Evolutionary conservation across 1,140 invertebrate species (phyloP).

Genomic region (Caenorhabditis briggsae): DNA sequence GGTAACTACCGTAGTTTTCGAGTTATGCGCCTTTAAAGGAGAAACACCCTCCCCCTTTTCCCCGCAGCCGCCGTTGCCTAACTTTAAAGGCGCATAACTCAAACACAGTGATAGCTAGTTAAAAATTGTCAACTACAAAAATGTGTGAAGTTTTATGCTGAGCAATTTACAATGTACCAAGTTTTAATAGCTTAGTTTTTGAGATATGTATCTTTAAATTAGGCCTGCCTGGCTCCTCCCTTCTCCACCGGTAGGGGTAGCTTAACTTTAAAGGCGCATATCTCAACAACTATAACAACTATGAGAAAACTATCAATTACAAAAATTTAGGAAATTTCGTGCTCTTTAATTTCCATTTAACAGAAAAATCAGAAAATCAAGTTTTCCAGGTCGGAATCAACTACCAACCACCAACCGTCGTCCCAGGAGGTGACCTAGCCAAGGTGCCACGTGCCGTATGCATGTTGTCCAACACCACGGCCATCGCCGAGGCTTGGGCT

Average conservation of each 20-base stretch:
- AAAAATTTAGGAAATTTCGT: not conserved
- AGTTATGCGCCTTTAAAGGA: no score
- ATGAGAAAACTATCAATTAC: not conserved
- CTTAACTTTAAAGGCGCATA: not conserved
- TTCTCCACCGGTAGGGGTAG: no score
- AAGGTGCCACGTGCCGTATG: slow-evolving; percentile 80
- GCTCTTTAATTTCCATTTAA: not conserved
- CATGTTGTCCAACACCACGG: slow-evolving; percentile 88
- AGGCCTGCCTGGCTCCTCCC: not conserved
- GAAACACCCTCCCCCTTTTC: no score
- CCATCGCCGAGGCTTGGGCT: slow-evolving; percentile 84
- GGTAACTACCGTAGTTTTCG: no score
- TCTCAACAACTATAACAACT: not conserved
- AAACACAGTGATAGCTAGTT: no score
- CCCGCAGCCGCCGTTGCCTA: no score
- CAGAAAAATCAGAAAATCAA: not conserved
- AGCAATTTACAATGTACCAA: no score
- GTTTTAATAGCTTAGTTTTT: no score
- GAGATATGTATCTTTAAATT: not conserved
- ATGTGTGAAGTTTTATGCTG: not conserved
- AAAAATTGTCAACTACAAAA: no score
- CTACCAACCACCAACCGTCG: slow-evolving; percentile 74
- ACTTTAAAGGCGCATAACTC: no score
- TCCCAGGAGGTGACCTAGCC: slow-evolving; percentile 77
- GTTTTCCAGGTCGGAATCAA: slow-evolving; percentile 74